Base-by-base conservation (phyloP, 2,888 invertebrate species). In the Galerucella pusilla region DNA sequence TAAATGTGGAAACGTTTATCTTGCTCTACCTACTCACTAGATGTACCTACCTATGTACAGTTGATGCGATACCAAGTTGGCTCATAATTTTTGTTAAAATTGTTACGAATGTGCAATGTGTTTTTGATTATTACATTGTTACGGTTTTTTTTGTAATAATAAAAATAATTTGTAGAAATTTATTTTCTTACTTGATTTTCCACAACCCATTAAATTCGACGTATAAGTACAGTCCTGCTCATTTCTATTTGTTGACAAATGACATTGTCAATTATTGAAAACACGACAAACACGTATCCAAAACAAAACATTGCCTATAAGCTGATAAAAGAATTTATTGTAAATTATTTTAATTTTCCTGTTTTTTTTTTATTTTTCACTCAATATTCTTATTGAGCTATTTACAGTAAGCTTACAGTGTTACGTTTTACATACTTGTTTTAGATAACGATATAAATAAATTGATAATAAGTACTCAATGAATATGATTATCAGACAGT, bases 91-190 rank as follows among this genome's bases (percentile, higher is more conserved):
- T 49, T 49, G 49, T 57, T 57, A 57, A 52, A 52, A 57, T 57
- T 57, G 16, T 57, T 57, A 57, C 16, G 16, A 54, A 54, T n/a
- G 14, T 54, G 54, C 54, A 54, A 16, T 54, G n/a, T n/a, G n/a
- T 54, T 54, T 54, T 54, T n/a, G 7, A 7, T 54, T 2, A 54
- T 54, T 49, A 14, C 14, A 14, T 6, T 57, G 57, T 57, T 57
- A 57, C 7, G n/a, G 52, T 52, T 57, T 68, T 59, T 68, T 59
- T 59, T 5, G 16, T 16, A 20, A 57, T 7, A 57, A 57, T 57
- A 57, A 57, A 57, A 49, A 9, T 42, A 49, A 49, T 49, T 12
- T 49, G 4, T 4, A 49, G 49, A 12, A 11, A 14, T 11, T 14
- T 14, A 49, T 49, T 49, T 49, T 11, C 14, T 11, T 49, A 12